Conservation (phyloP, 1,140 invertebrate species). For the Bombus pyrosoma region DNA sequence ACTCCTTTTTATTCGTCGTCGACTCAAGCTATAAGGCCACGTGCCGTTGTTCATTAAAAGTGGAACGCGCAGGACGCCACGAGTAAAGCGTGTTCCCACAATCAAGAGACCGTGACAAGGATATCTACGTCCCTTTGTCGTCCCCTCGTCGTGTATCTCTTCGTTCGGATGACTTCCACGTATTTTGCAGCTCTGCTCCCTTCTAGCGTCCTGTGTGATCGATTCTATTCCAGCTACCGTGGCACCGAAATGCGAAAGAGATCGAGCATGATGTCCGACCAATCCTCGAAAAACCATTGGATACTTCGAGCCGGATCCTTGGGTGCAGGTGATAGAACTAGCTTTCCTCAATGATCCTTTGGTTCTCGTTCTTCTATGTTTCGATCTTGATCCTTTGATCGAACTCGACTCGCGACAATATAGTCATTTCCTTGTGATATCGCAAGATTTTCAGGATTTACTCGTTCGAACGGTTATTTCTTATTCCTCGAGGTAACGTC, state of each 20-base stretch:
- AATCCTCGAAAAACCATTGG: slow-evolving; percentile 44
- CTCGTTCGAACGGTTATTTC: background rate
- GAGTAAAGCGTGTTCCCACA: background rate
- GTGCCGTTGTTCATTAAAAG: slow-evolving; percentile 31
- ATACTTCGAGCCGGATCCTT: background rate
- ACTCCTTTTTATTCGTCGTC: slow-evolving; percentile 22
- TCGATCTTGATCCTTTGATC: background rate
- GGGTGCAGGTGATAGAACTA: background rate
- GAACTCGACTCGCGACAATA: background rate
- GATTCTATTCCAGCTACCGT: slow-evolving; percentile 13
- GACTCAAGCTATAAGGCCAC: slow-evolving; percentile 4
- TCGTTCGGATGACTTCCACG: slow-evolving; percentile 39
- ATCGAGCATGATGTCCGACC: slow-evolving; percentile 9
- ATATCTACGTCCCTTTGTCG: background rate
- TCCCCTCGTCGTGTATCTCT: background rate
- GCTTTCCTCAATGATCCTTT: background rate
- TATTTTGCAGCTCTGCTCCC: background rate
- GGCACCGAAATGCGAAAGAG: background rate
- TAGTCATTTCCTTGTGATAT: background rate
- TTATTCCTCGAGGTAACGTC: background rate
- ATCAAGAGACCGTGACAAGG: background rate
- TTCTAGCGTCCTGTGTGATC: background rate
- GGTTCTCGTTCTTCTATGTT: background rate
- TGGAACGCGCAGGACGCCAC: background rate
- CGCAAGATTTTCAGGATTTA: background rate